Evolutionary conservation across 64 coral and sea anemone species (phyloP).

Genomic region (Actinia tenebrosa): DNA sequence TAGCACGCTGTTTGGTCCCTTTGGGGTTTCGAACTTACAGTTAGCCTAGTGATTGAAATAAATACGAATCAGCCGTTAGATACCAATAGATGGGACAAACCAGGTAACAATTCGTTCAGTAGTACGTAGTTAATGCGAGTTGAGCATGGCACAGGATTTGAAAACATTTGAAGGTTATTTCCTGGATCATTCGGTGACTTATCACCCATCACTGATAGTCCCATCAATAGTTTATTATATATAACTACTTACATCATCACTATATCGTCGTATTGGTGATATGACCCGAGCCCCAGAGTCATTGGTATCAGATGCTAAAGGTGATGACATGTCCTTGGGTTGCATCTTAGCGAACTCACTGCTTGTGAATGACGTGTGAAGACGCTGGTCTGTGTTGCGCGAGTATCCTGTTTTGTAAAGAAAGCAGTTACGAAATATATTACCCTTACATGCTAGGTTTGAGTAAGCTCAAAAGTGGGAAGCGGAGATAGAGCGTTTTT

Average conservation of each 20-base stretch:
- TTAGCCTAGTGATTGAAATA: background rate
- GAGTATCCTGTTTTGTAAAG: conserved; percentile 32
- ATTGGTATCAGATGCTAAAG: conserved; percentile 43
- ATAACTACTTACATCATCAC: conserved; percentile 41
- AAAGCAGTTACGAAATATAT: background rate
- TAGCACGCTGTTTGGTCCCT: too few relatives aligned
- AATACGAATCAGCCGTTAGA: background rate
- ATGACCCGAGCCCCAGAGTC: conserved; percentile 31
- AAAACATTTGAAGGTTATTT: too few relatives aligned
- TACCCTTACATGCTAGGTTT: too few relatives aligned
- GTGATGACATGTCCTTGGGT: conserved; percentile 65
- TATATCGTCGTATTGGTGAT: conserved; percentile 43
- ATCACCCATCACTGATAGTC: too few relatives aligned
- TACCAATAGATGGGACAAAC: too few relatives aligned
- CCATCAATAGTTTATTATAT: background rate
- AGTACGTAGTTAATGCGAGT: too few relatives aligned
- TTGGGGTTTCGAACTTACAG: background rate
- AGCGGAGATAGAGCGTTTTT: too few relatives aligned
- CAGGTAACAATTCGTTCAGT: background rate
- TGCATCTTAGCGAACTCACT: conserved; percentile 56
- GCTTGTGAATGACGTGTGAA: conserved; percentile 63
- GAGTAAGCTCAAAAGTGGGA: too few relatives aligned
- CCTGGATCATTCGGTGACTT: background rate
- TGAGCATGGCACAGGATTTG: too few relatives aligned
- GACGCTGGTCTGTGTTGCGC: conserved; percentile 42